phyloP scores from a whole-genome alignment of 2,113 vertebrate species.

The Lucifuga dentata region DNA sequence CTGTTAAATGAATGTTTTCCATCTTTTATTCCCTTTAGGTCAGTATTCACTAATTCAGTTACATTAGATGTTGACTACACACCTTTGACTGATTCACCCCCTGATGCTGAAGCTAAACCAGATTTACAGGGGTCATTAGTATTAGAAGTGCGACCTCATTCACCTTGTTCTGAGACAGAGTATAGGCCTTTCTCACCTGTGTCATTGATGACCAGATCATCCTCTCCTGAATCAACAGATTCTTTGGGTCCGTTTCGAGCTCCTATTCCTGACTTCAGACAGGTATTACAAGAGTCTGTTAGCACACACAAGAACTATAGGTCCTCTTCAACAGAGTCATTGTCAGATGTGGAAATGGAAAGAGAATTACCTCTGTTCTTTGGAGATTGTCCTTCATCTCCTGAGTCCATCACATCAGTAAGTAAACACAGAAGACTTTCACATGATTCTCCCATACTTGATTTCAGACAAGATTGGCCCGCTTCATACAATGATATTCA shows the following conservation, averaged over 20 bases:
- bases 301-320: constrained; percentile 5
- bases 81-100: constrained; percentile 7
- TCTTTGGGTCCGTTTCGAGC: constrained; percentile 33
- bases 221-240: constrained; percentile 55
- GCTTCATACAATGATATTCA: not conserved
- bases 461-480: not conserved
- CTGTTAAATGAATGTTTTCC: constrained; percentile 32
- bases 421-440: constrained; percentile 36
- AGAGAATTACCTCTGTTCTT: not conserved
- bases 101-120: constrained; percentile 12
- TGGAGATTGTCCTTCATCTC: constrained; percentile 39
- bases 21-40: constrained; percentile 46
- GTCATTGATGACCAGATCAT: constrained; percentile 41
- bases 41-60: constrained; percentile 31
- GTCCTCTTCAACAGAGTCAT: constrained; percentile 45
- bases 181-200: constrained; percentile 42
- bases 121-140: constrained; percentile 24
- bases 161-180: constrained; percentile 39
- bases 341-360: constrained; percentile 42
- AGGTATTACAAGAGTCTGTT: not conserved
- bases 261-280: constrained; percentile 45
- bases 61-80: constrained; percentile 42
- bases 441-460: constrained; percentile 40
- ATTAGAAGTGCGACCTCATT: constrained; percentile 38
- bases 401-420: constrained; percentile 19